Base-by-base conservation (phyloP, 2,888 invertebrate genomes). In the Oegoconia quadripuncta region DNA sequence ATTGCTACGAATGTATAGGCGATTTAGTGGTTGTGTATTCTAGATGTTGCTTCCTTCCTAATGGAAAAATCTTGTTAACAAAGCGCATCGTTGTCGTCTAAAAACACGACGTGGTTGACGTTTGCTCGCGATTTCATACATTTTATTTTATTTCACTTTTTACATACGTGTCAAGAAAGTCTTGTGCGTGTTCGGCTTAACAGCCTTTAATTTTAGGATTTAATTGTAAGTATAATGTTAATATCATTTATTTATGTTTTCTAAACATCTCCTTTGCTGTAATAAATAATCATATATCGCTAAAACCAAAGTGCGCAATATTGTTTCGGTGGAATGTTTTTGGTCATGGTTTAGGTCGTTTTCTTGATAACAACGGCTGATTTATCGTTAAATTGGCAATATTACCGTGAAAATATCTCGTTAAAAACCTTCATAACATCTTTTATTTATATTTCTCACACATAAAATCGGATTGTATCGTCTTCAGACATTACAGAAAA, bases 121-220 rank as follows among this genome's bases (percentile, higher is more conserved):
- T 58, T 55, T 63, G 58, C n/a, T n/a, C n/a, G 59, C 58, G 61
- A 27, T 41, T 40, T 42, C 39, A 41, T 41, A n/a, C n/a, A n/a
- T n/a, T n/a, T n/a, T n/a, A n/a, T n/a, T n/a, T n/a, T n/a, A n/a
- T 56, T 53, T 79, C 76, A 81, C 76, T 84, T 86, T 73, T 79
- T 81, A 79, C 70, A 74, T 84, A 87, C 86, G 86, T 87, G 86
- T 87, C 86, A 84, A 75, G 68, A 59, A 54, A 71, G 61, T n/a
- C 59, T 77, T 78, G 79, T 64, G 69, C 80, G 79, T 64, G 74
- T 70, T 62, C 60, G 82, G 82, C 82, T 69, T 72, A 53, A 51
- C 59, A 65, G 81, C 86, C 82, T 62, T 65, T 80, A 79, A 76
- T 79, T 80, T 83, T 79, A 82, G 67, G 78, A 78, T 64, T 62